These are phyloP conservation scores for Prorops nasuta DNA, from an alignment of 1,140 invertebrate species.

Conservation along the genomic window DNA sequence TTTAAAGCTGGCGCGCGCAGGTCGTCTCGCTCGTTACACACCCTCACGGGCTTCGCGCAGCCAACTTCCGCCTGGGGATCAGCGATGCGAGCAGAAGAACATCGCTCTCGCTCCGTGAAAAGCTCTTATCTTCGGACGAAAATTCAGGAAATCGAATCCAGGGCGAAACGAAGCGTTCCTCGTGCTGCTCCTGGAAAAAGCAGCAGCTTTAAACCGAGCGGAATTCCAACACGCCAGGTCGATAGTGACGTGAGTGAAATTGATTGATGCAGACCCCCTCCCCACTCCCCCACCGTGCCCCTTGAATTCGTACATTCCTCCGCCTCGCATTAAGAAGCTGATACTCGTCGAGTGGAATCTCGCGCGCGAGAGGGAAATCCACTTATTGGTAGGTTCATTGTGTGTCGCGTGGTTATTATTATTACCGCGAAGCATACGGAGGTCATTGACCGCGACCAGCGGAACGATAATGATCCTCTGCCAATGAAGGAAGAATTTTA, in stretches of 20 bases:
- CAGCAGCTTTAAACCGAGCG: slow-evolving; percentile 6
- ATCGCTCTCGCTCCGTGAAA: background rate
- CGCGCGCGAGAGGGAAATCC: slow-evolving; percentile 24
- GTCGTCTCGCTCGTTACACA: no score
- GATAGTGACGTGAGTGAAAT: slow-evolving; percentile 29
- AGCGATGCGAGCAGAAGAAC: no score
- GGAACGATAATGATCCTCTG: no score
- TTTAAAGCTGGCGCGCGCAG: no score
- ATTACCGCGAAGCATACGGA: no score
- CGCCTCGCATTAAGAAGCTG: slow-evolving; percentile 22
- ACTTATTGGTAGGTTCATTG: slow-evolving; percentile 24
- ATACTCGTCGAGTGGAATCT: slow-evolving; percentile 28
- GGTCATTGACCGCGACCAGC: no score
- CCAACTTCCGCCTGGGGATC: no score
- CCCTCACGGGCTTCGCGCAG: no score
- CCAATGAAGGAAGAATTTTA: no score
- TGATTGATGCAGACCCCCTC: slow-evolving; percentile 34
- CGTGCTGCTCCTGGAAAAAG: background rate
- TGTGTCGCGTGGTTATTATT: no score
- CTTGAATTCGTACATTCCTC: slow-evolving; percentile 7
- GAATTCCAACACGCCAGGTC: slow-evolving; percentile 16
- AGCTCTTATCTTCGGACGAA: slow-evolving; percentile 14
- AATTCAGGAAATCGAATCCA: slow-evolving; percentile 16
- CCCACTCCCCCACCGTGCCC: slow-evolving; percentile 7
- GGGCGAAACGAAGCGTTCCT: slow-evolving; percentile 6